Evolutionary conservation across 1,140 invertebrate genomes (phyloP), one percentile per base, ranked within the genome.

Genomic region (Solenopsis fugax): DNA sequence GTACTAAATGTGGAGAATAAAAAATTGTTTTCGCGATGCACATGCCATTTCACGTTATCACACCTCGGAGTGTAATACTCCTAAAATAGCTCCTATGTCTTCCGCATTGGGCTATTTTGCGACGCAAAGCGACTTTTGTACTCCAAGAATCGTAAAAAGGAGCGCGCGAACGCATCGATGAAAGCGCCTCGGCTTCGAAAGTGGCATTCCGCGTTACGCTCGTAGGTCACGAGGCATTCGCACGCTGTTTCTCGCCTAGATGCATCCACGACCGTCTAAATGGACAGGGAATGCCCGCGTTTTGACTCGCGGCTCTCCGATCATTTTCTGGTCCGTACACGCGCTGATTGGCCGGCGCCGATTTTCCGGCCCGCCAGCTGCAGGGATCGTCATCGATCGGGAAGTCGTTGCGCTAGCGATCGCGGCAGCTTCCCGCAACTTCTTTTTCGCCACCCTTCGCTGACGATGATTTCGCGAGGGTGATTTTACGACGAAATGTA

Each of bases 131-230:
- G 18, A 34, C 64, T 77, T 85, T 77, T 41, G 75, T 67, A 52
- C 69, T 45, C n/a, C 37, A 16, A 45, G 52, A 81, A 80, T 90
- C 90, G 89, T 91, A 91, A 91, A 91, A 82, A 85, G 48, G 37
- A 21, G 34, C 72, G 54, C 21, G 60, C 37, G 80, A 52, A 18
- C 65, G 52, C 37, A 45, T 24, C 67, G 86, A 87, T 80, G 90
- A 90, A 88, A 90, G 67, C 89, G 67, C 64, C n/a, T 77, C 37
- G 71, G 41, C 77, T 85, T 91, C 80, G 88, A 91, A 88, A 91
- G 89, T 41, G 77, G 90, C 92, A 91, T 92, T 92, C 92, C 88
- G 29, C 91, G 93, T 93, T 91, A 92, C 92, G 92, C 92, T 93
- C 89, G 88, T 88, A 91, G 89, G 89, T 87, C 92, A 92, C 90